Evolutionary conservation across 1,140 invertebrate genomes (phyloP), one percentile per base, ranked within the genome.

Genomic region (Drosophila malerkotliana): DNA sequence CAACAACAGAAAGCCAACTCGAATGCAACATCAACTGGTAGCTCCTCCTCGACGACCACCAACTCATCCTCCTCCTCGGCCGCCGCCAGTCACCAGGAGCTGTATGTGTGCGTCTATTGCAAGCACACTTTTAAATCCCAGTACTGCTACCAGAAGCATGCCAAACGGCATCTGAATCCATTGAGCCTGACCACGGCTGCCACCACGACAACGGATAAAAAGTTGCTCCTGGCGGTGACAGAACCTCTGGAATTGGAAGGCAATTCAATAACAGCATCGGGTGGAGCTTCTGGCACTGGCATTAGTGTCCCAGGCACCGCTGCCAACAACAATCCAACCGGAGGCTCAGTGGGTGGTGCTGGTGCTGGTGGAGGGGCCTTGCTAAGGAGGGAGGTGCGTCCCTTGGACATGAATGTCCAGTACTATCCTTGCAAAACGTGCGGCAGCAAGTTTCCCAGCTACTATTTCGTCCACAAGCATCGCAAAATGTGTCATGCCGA

Each of bases 381-480:
- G 54, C 24, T 90, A 51, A 77, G 90, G 12, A 92, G 94, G 9
- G 94, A 94, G 71, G 94, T 95, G 2, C 93, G 94, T 55, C 92
- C 95, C 0, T 83, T 96, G 15, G 96, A 97, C 76, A 93, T 97
- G 88, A 96, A 97, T 78, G 95, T 97, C 0, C 97, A 98, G 90
- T 98, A 97, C 92, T 98, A 97, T 92, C 97, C 97, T 0, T 98
- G 97, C 92, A 98, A 98, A 92, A 97, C 96, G 0, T 98, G 97
- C 92, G 97, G 97, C 21, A 96, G 94, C 87, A 98, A 97, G 92
- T 98, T 98, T 88, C 97, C 97, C 0, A 97, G 96, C 74, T 98
- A 98, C 87, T 98, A 98, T 91, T 98, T 98, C 92, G 97, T 98
- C 3, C 97, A 98, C 90, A 98, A 98, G 82, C 97, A 98, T 92